Evolutionary conservation across 2,888 invertebrate species (phyloP), one percentile per base, ranked within the genome.

Genomic region (Drosophila mulleri): DNA sequence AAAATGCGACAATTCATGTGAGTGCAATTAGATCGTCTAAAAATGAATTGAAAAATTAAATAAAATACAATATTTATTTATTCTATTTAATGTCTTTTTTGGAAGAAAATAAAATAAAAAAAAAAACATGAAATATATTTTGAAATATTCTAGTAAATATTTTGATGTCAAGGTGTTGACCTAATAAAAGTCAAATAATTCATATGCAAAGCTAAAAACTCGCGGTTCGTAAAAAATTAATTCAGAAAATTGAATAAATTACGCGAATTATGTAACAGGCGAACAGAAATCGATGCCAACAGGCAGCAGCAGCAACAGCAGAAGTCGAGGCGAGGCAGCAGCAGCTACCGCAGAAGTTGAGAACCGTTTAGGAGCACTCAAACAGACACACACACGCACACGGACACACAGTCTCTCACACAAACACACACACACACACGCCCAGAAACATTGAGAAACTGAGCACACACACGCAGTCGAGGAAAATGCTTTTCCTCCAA

Each of bases 221-320:
- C 78, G 79, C 76, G 83, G 81, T 67, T 77, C 63, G 76, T 88
- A 83, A 88, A 88, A 84, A 89, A 83, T 84, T 84, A 84, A 84
- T 88, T 89, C 80, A 71, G 83, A 89, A 89, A 91, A 89, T 91
- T 91, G 91, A 91, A 91, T 91, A 91, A 91, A 91, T 91, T 91
- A 91, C 91, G 89, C 89, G 90, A 91, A 91, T 88, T 80, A 85
- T 65, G 70, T 83, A 91, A 75, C 88, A 90, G 91, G 91, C 90
- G 79, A 81, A 77, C 91, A 91, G 89, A 58, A 81, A 78, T 60
- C 72, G 72, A 65, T 44, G 72, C 37, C 60, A 68, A 69, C 64
- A 57, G 65, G 39, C 41, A 71, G 71, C 56, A 67, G 61, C 52
- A 56, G 20, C 20, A 23, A 77, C 64, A 18, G 42, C 16, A 69